phyloP scores from a whole-genome alignment of 1,140 invertebrate genomes.

The Zophobas atratus region DNA sequence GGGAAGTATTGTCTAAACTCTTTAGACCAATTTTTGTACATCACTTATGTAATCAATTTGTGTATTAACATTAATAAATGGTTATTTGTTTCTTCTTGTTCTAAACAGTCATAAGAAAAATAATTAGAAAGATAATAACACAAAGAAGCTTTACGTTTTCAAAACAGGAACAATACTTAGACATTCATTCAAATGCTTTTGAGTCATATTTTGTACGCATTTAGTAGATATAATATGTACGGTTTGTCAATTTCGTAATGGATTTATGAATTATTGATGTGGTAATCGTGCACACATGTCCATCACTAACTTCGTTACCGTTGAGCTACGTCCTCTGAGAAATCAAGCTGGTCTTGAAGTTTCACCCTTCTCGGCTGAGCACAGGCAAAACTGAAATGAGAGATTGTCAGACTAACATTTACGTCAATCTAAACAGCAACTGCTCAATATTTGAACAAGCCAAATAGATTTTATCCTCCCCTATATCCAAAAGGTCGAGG shows the following conservation, averaged over 20 bases:
- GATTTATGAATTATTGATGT: slow-evolving; percentile 46
- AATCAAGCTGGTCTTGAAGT: slow-evolving; percentile 44
- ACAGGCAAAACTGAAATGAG: slow-evolving; percentile 47
- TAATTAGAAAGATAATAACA: too few relatives aligned
- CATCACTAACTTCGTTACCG: slow-evolving; percentile 35
- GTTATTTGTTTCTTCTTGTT: too few relatives aligned
- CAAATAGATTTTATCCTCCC: slow-evolving; percentile 55
- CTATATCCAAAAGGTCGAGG: slow-evolving; percentile 46
- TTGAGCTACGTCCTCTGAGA: slow-evolving; percentile 44
- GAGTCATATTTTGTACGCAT: slow-evolving; percentile 30
- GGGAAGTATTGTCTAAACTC: too few relatives aligned
- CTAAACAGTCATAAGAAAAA: too few relatives aligned
- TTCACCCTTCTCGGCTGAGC: slow-evolving; percentile 22
- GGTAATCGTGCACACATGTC: slow-evolving; percentile 29
- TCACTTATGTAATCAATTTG: too few relatives aligned
- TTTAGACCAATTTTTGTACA: too few relatives aligned
- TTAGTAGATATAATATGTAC: slow-evolving; percentile 36
- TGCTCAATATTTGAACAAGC: slow-evolving; percentile 55
- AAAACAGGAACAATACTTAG: too few relatives aligned
- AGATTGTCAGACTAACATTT: slow-evolving; percentile 51
- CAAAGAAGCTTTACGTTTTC: too few relatives aligned
- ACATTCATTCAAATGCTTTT: slow-evolving; percentile 1
- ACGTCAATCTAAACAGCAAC: slow-evolving; percentile 52
- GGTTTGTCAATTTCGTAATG: slow-evolving; percentile 45
- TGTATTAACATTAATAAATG: too few relatives aligned